These are phyloP conservation scores for Xiphorhynchus elegans DNA, from an alignment of 2,113 vertebrate genomes.

Conservation along the genomic window DNA sequence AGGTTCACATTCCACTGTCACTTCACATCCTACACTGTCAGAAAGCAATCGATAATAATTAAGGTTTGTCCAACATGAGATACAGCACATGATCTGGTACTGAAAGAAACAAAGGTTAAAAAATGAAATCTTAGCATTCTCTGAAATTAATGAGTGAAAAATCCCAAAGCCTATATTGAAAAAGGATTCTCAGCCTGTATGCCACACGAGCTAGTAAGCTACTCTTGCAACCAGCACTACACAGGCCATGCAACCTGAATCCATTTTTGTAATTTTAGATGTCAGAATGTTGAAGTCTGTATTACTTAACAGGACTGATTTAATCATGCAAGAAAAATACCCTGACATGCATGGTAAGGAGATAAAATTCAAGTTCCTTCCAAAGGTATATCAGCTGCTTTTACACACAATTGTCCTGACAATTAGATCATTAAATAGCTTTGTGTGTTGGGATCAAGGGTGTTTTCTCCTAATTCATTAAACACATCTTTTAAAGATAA, in stretches of 20 bases:
- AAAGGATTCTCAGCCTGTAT: background rate
- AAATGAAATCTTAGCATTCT: background rate
- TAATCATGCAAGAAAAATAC: background rate
- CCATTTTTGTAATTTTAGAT: background rate
- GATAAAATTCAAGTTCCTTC: slow-evolving; percentile 7
- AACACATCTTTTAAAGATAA: background rate
- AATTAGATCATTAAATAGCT: background rate
- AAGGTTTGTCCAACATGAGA: slow-evolving; percentile 16
- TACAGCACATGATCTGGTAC: background rate
- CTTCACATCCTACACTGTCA: background rate
- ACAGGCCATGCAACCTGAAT: background rate
- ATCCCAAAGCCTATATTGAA: background rate
- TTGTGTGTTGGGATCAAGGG: background rate
- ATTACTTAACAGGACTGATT: slow-evolving; percentile 1
- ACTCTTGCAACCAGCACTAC: background rate
- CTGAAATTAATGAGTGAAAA: background rate
- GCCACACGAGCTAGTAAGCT: background rate
- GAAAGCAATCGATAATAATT: slow-evolving; percentile 48
- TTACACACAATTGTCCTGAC: background rate
- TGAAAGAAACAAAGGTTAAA: background rate
- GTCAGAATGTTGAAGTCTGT: background rate
- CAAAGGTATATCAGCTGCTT: background rate
- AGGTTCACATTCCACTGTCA: background rate
- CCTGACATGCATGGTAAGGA: background rate
- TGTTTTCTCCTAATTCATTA: background rate